Evolutionary conservation across 2,888 invertebrate genomes (phyloP).

Genomic region (Saturnia pavonia): DNA sequence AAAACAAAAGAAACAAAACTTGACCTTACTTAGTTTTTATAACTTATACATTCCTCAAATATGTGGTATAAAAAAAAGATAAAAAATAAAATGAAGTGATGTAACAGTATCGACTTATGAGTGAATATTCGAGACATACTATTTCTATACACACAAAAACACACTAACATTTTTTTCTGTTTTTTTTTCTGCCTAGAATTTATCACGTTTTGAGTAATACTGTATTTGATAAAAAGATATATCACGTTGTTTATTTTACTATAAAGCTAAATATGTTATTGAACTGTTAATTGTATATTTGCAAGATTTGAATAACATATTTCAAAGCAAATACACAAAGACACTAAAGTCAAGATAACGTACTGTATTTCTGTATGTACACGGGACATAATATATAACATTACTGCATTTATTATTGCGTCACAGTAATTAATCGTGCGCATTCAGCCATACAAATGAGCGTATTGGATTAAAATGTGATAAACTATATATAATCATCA

Average conservation of each 20-base stretch:
- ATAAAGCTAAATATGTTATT: neutral
- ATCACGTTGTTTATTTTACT: too few relatives aligned
- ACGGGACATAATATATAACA: conserved; percentile 15
- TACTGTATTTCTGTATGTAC: conserved; percentile 23
- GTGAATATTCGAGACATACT: neutral
- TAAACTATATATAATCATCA: neutral
- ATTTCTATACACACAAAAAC: neutral
- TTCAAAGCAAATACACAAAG: neutral
- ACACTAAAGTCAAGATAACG: neutral
- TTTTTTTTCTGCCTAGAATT: too few relatives aligned
- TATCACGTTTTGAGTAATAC: too few relatives aligned
- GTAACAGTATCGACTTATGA: neutral
- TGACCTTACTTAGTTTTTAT: too few relatives aligned
- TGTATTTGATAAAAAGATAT: too few relatives aligned
- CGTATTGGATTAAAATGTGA: neutral
- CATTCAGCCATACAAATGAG: conserved; percentile 24
- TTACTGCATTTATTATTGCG: conserved; percentile 22
- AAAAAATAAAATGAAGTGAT: neutral
- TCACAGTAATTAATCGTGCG: conserved; percentile 25
- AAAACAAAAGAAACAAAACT: too few relatives aligned
- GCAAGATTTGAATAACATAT: neutral
- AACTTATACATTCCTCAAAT: too few relatives aligned
- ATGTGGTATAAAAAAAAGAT: neutral
- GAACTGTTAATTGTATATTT: neutral
- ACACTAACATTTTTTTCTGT: too few relatives aligned